Base-by-base conservation (phyloP, 1,140 invertebrate species). In the Sitobion miscanthi region DNA sequence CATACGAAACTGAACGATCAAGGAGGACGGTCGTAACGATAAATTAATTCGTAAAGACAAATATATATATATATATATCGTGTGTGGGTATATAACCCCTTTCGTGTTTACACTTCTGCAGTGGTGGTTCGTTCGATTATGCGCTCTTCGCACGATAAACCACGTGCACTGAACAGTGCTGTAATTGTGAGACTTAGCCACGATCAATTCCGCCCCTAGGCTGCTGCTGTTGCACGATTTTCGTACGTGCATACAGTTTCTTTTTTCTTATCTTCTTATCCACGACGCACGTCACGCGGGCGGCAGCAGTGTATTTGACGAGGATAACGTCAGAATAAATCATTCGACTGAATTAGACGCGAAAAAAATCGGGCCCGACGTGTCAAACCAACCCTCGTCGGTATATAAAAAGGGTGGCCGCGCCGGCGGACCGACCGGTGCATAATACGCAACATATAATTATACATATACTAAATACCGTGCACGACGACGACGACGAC, bases 291-390 rank as follows among this genome's bases (percentile, higher is more conserved):
- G 4, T n/a, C 62, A n/a, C 14, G 62, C 4, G 30, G 62, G 54
- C 25, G 52, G 52, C 52, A 57, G 23, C 23, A 25, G 62, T 69
- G 62, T 69, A 69, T 69, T 69, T n/a, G 62, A 69, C 14, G 62
- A 69, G 62, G 62, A 69, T 69, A 69, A 69, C n/a, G 62, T 69
- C 30, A 69, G n/a, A 69, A 69, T 69, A 69, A 69, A 69, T 69
- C 30, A n/a, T 69, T 69, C 30, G 62, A n/a, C n/a, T 30, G 30
- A 69, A 69, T 69, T n/a, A 69, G 30, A 69, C 11, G 11, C 5
- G 62, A n/a, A 69, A n/a, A 54, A 69, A 69, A 69, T n/a, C 30
- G 30, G 30, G 62, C 62, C 0, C 30, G 62, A 69, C 57, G 57
- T 62, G 57, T 62, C 57, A 30, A 62, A 62, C 25, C 23, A 25